These are phyloP conservation scores for Trachurus trachurus DNA, from an alignment of 2,797 vertebrate species.

Conservation along the genomic window DNA sequence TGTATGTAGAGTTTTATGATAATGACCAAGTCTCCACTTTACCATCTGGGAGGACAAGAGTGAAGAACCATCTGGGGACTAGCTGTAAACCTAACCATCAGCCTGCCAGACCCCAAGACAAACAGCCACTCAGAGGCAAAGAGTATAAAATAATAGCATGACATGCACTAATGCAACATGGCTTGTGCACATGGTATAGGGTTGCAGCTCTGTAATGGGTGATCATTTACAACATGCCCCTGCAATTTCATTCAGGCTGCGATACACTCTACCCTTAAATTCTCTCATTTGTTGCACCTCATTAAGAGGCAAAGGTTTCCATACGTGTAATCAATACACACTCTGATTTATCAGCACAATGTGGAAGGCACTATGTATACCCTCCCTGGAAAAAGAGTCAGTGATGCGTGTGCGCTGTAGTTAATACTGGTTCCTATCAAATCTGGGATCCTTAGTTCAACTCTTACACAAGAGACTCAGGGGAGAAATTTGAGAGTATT, in stretches of 20 bases:
- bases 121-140: slow-evolving; percentile 34
- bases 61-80: slow-evolving; percentile 72
- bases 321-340: slow-evolving; percentile 43
- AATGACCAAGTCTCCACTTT: slow-evolving; percentile 55
- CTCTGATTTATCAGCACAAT: slow-evolving; percentile 48
- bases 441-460: slow-evolving; percentile 50
- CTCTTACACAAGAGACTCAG: slow-evolving; percentile 37
- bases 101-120: slow-evolving; percentile 45
- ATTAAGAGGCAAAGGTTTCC: slow-evolving; percentile 57
- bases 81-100: slow-evolving; percentile 59
- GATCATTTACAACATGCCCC: slow-evolving; percentile 38
- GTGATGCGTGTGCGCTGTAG: slow-evolving; percentile 42
- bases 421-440: slow-evolving; percentile 57
- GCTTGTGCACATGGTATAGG: slow-evolving; percentile 21
- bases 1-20: slow-evolving; percentile 45
- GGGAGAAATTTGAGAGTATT: slow-evolving; percentile 50
- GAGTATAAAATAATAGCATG: slow-evolving; percentile 47
- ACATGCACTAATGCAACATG: slow-evolving; percentile 40
- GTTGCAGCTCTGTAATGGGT: slow-evolving; percentile 31
- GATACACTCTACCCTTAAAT: slow-evolving; percentile 26
- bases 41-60: slow-evolving; percentile 72
- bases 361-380: background rate
- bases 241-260: slow-evolving; percentile 34
- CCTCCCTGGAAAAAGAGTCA: slow-evolving; percentile 31
- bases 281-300: slow-evolving; percentile 59